Percentiles rank a stretch among this genome's conserved stretches.
phyloP scores from a whole-genome alignment of 2,113 vertebrate genomes.

The Ageneiosus marmoratus region DNA sequence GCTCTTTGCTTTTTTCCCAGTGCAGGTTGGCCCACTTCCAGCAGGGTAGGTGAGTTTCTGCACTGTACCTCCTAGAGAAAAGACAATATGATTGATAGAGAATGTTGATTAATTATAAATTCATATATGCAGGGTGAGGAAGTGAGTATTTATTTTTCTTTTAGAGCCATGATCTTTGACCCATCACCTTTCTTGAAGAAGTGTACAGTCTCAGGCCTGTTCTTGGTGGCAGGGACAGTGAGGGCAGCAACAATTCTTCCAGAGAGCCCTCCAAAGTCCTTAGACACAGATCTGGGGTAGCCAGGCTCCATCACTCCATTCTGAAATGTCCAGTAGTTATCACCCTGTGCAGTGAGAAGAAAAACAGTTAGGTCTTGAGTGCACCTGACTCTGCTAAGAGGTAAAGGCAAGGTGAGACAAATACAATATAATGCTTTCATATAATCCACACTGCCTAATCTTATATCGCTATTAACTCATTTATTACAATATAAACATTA shows the following conservation, averaged over 20 bases:
- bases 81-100: not conserved
- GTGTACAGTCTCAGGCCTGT: slow-evolving; percentile 80
- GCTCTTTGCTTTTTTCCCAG: slow-evolving; percentile 57
- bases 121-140: not conserved
- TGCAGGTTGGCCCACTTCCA: slow-evolving; percentile 67
- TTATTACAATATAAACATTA: not conserved
- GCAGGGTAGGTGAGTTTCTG: slow-evolving; percentile 82
- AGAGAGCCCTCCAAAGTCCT: slow-evolving; percentile 84
- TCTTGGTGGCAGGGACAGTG: slow-evolving; percentile 73
- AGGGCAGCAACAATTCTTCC: slow-evolving; percentile 81
- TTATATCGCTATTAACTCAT: not conserved
- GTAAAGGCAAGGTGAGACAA: not conserved
- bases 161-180: not conserved
- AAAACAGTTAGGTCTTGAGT: too few relatives aligned
- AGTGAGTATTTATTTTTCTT: not conserved
- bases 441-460: not conserved
- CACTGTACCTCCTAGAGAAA: slow-evolving; percentile 76
- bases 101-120: not conserved
- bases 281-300: slow-evolving; percentile 80
- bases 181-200: slow-evolving; percentile 85
- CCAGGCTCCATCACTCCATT: slow-evolving; percentile 78
- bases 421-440: not conserved
- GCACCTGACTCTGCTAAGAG: not conserved
- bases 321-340: slow-evolving; percentile 87
- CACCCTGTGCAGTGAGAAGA: slow-evolving; percentile 66